Evolutionary conservation across 2,888 invertebrate species (phyloP), one percentile per base, ranked within the genome.

Genomic region (Archips xylosteana): DNA sequence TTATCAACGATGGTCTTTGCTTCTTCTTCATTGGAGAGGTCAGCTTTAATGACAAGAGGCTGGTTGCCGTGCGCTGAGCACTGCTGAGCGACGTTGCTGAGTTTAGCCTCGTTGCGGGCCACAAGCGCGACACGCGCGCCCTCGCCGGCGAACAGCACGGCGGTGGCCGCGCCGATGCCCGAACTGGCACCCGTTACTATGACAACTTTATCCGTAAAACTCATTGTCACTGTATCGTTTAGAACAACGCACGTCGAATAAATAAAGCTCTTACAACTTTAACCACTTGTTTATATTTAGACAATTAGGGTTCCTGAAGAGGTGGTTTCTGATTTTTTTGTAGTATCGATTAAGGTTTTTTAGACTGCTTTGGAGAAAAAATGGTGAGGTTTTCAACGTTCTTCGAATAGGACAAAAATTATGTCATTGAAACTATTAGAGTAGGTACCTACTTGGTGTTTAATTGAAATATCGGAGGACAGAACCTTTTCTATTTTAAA

Each of bases 111-210:
- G 62, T 84, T 84, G 63, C 85, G 78, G 12, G 82, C 88, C 5
- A 84, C 82, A 0, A 86, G 78, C 1, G 80, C 83, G 2, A 89
- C 81, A 3, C 79, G 70, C 0, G 87, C 84, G 0, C 81, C 80
- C 78, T 85, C 81, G 73, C 80, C 84, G 12, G 85, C 82, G 54
- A 89, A 88, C 42, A 77, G 65, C 1, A 80, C 75, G 1, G 89
- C 88, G 0, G 83, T 80, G 0, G 82, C 81, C 0, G 87, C 89
- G 2, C 90, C 90, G 13, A 90, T 89, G 12, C 89, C 89, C 0
- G 88, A 84, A 68, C 88, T 88, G 0, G 82, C 83, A 0, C 89
- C 88, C 0, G 87, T 89, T 0, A 89, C 78, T 2, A 90, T 70
- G 0, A 86, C 87, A 0, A 85, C 82, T 82, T 87, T 87, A 15